A percentile compares a stretch with the other conserved stretches of the same genome.
phyloP scores from a whole-genome alignment of 92 coral and sea anemone species.

The Siderastrea radians region DNA sequence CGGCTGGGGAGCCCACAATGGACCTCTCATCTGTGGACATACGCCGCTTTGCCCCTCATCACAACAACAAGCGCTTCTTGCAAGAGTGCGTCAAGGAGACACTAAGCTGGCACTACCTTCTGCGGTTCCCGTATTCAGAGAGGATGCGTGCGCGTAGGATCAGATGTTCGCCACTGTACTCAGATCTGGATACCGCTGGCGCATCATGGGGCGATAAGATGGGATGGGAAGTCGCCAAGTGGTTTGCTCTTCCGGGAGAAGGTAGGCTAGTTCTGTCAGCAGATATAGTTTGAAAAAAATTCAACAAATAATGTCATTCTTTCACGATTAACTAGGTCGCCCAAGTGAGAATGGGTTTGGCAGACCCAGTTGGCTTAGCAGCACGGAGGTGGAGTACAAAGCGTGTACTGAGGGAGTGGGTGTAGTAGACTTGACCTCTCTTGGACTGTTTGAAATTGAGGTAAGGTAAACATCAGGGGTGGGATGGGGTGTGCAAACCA shows the following conservation, averaged over 20 bases:
- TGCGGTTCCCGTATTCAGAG: constrained; percentile 84
- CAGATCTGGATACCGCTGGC: constrained; percentile 77
- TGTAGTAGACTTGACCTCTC: constrained; percentile 89
- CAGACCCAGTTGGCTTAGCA: constrained; percentile 81
- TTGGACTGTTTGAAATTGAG: constrained; percentile 85
- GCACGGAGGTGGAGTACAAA: constrained; percentile 79
- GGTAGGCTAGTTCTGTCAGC: constrained; percentile 18
- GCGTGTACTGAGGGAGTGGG: constrained; percentile 89
- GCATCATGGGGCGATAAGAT: constrained; percentile 87
- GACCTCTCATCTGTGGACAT: constrained; percentile 92
- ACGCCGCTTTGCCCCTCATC: constrained; percentile 89
- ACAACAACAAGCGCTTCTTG: constrained; percentile 88
- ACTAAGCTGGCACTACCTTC: constrained; percentile 83
- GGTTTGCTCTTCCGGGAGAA: constrained; percentile 73
- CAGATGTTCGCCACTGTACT: constrained; percentile 82
- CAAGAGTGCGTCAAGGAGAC: constrained; percentile 87
- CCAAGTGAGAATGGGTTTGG: constrained; percentile 78
- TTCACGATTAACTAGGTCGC: neutral
- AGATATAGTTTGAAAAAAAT: too few species aligned
- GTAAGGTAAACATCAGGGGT: constrained; percentile 50
- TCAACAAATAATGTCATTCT: neutral
- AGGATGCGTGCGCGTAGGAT: constrained; percentile 61
- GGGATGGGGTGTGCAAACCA: too few species aligned
- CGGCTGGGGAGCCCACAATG: constrained; percentile 92
- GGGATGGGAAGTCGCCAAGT: constrained; percentile 94